Conservation (phyloP, 2,797 vertebrate genomes). For the Buphagus erythrorhynchus region DNA sequence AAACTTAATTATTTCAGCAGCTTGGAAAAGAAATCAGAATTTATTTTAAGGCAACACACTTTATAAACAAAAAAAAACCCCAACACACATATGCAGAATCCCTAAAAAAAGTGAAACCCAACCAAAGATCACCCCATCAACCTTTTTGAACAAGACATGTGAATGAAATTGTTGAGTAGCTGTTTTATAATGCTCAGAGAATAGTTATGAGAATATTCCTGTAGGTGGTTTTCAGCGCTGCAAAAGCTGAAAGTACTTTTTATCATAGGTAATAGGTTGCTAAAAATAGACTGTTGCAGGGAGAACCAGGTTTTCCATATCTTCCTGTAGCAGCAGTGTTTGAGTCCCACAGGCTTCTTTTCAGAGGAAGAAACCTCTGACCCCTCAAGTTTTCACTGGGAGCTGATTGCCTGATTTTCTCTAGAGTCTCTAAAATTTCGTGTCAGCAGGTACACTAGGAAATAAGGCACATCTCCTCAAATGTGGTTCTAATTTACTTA, state of each 20-base stretch:
- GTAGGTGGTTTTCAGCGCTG: neutral
- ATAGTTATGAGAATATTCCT: neutral
- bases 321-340: neutral
- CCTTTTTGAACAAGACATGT: neutral
- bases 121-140: neutral
- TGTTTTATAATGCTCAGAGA: neutral
- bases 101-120: neutral
- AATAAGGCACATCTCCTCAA: neutral
- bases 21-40: neutral
- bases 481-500: neutral
- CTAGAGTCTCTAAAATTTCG: neutral
- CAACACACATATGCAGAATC: fast-evolving
- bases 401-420: neutral
- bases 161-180: neutral
- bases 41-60: neutral
- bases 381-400: neutral
- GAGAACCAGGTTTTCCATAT: neutral
- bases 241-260: neutral
- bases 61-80: neutral
- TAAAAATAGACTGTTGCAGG: neutral
- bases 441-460: neutral
- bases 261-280: neutral
- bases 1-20: fast-evolving
- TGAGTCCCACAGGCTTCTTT: neutral
- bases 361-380: neutral